Base-by-base conservation (phyloP, 1,140 invertebrate genomes). In the Euwallacea fornicatus region DNA sequence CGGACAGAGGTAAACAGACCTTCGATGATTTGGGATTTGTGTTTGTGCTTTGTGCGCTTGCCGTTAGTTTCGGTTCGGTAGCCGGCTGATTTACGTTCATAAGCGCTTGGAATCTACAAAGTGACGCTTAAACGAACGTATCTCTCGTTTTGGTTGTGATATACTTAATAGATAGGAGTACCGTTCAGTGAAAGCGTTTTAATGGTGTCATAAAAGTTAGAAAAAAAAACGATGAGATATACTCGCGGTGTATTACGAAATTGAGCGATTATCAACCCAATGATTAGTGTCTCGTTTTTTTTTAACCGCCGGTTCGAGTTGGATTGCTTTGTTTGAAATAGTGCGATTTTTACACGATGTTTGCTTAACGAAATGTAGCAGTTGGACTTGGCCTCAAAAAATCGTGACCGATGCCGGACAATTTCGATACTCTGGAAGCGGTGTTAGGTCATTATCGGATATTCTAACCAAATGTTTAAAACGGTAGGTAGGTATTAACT, bases 31-130 rank as follows among this genome's bases (percentile, higher is more conserved):
- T 50, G 46, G 46, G 46, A 50, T 50, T 50, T 50, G 46, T 50
- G 46, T 50, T 50, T 68, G 50, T 33, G 66, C 56, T 68, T 68
- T 68, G 66, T 68, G 66, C 66, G 66, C 66, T 68, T 68, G 66
- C 66, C 54, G 65, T 68, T 68, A 68, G 66, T 68, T 68, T 68
- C 66, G 66, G 66, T 68, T 68, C 60, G 56, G 66, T 68, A 47
- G 66, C 15, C 66, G 41, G 16, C 43, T 54, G 66, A 60, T 68
- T 68, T 68, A 56, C 66, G 66, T 68, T 68, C 11, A 8, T 41
- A 55, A 58, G 53, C 64, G 64, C 53, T 42, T 66, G 11, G 13
- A 50, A 10, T 50, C 42, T 58, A 43, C 13, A 55, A 66, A 56
- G 53, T 13, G 64, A 66, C 64, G 64, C 64, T 66, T 66, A 16